phyloP scores from a whole-genome alignment of 1,140 invertebrate genomes.

The Orius laevigatus region DNA sequence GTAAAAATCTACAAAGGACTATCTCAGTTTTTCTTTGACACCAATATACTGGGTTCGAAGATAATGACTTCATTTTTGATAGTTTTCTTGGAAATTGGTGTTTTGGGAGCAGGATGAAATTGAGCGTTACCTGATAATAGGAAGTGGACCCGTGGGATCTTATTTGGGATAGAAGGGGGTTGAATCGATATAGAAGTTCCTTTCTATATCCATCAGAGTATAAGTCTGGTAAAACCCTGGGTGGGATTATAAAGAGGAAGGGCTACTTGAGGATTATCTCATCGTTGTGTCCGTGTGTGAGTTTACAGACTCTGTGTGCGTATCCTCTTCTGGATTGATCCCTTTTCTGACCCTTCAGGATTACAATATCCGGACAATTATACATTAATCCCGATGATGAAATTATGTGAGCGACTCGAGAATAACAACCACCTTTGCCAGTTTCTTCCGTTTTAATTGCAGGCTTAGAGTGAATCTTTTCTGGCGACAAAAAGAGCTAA shows the following conservation, averaged over 20 bases:
- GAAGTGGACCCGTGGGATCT: conserved; percentile 3
- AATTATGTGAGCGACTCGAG: not conserved
- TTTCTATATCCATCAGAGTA: conserved; percentile 13
- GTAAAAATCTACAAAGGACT: too few relatives aligned
- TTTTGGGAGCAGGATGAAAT: too few relatives aligned
- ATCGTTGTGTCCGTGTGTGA: conserved; percentile 1
- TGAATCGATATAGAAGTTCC: conserved; percentile 8
- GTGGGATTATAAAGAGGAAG: conserved; percentile 9
- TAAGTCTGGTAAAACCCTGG: conserved; percentile 14
- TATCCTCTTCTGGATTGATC: conserved; percentile 10
- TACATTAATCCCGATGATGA: conserved; percentile 15
- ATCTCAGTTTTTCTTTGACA: too few relatives aligned
- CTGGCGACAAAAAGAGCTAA: too few relatives aligned
- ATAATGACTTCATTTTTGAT: too few relatives aligned
- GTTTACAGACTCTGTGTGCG: conserved; percentile 4
- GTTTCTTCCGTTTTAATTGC: too few relatives aligned
- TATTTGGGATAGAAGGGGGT: conserved; percentile 6
- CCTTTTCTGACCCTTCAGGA: conserved; percentile 12
- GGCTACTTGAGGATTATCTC: conserved; percentile 7
- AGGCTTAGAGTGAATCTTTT: too few relatives aligned
- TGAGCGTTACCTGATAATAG: too few relatives aligned
- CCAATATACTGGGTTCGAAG: too few relatives aligned
- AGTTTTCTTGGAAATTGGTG: too few relatives aligned
- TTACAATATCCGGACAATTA: conserved; percentile 16
- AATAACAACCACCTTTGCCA: too few relatives aligned